Evolutionary conservation across 2,113 vertebrate genomes (phyloP).

Genomic region (Bos javanicus): DNA sequence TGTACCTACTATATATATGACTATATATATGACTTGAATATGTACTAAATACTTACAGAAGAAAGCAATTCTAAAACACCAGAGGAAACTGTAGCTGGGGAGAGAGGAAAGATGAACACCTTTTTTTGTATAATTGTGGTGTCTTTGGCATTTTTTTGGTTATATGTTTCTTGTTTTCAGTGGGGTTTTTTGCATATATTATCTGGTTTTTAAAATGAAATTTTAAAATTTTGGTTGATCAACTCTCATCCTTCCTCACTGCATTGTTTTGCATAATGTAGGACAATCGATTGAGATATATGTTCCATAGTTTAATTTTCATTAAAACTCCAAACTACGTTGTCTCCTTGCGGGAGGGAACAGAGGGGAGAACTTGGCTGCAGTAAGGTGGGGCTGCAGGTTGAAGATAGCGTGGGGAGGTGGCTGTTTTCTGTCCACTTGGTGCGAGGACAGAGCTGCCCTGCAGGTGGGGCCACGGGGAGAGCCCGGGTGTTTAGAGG

Average conservation of each 20-base stretch:
- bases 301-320: neutral
- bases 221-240: neutral
- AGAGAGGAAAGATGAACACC: neutral
- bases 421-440: neutral
- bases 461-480: no score
- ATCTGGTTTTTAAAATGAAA: neutral
- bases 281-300: neutral
- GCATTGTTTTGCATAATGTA: neutral
- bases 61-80: neutral
- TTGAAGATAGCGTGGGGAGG: accelerated
- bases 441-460: neutral
- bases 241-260: neutral
- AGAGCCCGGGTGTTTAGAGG: neutral
- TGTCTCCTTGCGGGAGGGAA: neutral
- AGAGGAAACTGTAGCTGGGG: neutral
- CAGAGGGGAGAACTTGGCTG: neutral
- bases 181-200: neutral
- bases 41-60: neutral
- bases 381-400: neutral
- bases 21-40: neutral
- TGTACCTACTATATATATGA: neutral
- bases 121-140: neutral
- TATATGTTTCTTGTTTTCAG: neutral
- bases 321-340: neutral
- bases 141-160: neutral